These are phyloP conservation scores for Pithys albifrons DNA, from an alignment of 2,113 vertebrate genomes.

Conservation along the genomic window DNA sequence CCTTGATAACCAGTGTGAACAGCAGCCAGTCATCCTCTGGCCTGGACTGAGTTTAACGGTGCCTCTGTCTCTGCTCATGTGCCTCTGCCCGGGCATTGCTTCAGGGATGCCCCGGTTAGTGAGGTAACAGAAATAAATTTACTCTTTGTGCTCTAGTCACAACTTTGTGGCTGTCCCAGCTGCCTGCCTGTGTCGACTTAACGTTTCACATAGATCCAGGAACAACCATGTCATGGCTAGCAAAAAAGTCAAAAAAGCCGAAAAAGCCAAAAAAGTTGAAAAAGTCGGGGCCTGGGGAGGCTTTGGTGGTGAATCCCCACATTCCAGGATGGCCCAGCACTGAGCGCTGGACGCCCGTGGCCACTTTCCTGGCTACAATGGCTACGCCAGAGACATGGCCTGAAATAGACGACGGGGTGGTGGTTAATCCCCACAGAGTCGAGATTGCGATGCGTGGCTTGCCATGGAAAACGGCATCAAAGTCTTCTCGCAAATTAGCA, in stretches of 20 bases:
- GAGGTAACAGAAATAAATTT: neutral
- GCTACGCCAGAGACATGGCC: neutral
- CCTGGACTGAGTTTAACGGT: neutral
- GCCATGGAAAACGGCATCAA: neutral
- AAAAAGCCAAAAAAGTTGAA: neutral
- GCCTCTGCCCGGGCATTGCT: neutral
- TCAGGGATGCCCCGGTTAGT: neutral
- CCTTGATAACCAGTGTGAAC: neutral
- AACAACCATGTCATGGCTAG: neutral
- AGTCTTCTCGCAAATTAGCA: neutral
- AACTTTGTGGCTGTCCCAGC: neutral
- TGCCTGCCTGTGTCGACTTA: neutral
- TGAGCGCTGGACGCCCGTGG: neutral
- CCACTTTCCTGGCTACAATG: neutral
- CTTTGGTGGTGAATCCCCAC: neutral
- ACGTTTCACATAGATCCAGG: neutral
- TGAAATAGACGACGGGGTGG: neutral
- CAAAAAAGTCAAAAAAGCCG: neutral
- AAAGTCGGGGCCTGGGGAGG: neutral
- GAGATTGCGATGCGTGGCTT: neutral
- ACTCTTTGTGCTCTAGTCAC: neutral
- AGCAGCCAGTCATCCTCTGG: neutral
- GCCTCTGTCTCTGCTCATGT: neutral
- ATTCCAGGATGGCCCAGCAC: slow-evolving; percentile 9
- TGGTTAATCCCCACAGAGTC: neutral